These are phyloP conservation scores for Coendou prehensilis DNA, from an alignment of 2,797 vertebrate genomes.

Conservation along the genomic window DNA sequence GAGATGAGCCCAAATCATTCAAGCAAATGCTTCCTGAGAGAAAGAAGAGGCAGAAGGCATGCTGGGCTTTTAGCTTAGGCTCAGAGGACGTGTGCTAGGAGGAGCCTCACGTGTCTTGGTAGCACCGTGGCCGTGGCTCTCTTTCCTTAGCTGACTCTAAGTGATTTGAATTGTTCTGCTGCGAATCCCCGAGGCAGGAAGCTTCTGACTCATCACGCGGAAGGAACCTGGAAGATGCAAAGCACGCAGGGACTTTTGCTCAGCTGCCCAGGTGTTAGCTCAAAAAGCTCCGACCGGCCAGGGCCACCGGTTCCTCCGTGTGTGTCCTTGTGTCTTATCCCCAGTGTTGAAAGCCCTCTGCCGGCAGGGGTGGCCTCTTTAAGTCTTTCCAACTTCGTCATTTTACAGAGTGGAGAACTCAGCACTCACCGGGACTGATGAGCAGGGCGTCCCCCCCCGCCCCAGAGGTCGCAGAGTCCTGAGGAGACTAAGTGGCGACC, in stretches of 20 bases:
- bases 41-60: neutral
- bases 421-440: neutral
- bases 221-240: neutral
- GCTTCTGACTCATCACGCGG: neutral
- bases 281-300: neutral
- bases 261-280: neutral
- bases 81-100: neutral
- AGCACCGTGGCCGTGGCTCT: neutral
- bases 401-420: neutral
- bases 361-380: neutral
- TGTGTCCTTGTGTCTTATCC: neutral
- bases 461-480: neutral
- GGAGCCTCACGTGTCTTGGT: neutral
- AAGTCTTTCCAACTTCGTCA: neutral
- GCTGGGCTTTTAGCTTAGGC: neutral
- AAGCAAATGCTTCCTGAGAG: conserved; percentile 1
- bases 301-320: neutral
- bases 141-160: neutral
- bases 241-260: neutral
- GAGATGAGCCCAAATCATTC: conserved; percentile 77
- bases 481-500: neutral
- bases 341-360: neutral
- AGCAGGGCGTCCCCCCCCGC: no score
- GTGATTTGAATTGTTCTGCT: neutral
- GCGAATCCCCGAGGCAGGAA: neutral